Base-by-base conservation (phyloP, 2,113 vertebrate species). In the Orcinus orca region DNA sequence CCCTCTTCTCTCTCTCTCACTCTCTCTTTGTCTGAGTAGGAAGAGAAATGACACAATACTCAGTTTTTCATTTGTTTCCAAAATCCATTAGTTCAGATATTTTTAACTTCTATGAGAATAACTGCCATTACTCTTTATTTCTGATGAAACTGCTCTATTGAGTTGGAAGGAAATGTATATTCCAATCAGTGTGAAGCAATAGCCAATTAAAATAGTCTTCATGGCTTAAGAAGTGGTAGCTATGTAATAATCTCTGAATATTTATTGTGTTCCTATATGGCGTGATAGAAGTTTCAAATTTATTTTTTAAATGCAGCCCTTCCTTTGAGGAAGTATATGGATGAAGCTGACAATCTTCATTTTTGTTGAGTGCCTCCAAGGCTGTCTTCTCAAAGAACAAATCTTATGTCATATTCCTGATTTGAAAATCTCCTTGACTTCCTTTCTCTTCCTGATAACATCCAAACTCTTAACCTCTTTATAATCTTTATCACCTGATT, bases 121-220 rank as follows among this genome's bases (percentile, higher is more conserved):
- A n/a, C 31, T 79, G 1, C 26, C 14, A 31, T 63, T 23, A 9
- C 29, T 71, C 1, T 93, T 93, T 79, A 23, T 62, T 94, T 87
- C 17, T 92, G 41, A 94, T 58, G 44, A 90, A 79, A 74, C 2
- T 94, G 23, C 9, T 93, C 23, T 84, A 63, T 65, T 92, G 55
- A 80, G 8, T 63, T 81, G 3, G 12, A 86, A 90, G 33, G 21
- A 77, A 86, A 81, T 90, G 14, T 33, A 12, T n/a, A 79, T 77
- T n/a, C 6, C 4, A 36, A 58, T n/a, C 44, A 89, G 38, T 9
- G 33, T 79, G 31, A 96, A 62, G 1, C 25, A 86, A 41, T 29
- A 47, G 29, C 9, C 31, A 87, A 47, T 90, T 76, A 85, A 92
- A 81, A 65, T 12, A 68, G 29, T 63, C 62, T 76, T 90, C n/a